Percentiles rank a stretch among this genome's conserved stretches.
Evolutionary conservation across 1,140 invertebrate species (phyloP).

Genomic region (Sinonovacula constricta): DNA sequence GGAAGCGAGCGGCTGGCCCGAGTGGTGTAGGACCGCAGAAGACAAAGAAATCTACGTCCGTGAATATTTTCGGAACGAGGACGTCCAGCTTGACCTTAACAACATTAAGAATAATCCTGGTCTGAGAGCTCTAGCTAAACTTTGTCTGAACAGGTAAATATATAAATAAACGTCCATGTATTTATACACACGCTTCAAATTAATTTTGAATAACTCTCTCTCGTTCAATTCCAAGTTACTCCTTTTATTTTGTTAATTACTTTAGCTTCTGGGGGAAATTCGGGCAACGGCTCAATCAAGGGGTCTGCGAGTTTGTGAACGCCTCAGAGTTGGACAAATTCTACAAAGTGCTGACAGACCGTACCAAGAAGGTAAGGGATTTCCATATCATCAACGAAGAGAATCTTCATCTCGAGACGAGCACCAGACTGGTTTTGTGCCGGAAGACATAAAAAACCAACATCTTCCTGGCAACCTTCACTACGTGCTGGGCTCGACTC

Average conservation of each 20-base stretch:
- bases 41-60: constrained; percentile 63
- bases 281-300: constrained; percentile 52
- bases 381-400: too few relatives aligned
- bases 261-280: constrained; percentile 34
- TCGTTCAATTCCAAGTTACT: constrained; percentile 57
- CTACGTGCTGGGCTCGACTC: constrained; percentile 76
- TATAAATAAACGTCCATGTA: too few relatives aligned
- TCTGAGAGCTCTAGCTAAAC: constrained; percentile 43
- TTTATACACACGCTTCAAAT: too few relatives aligned
- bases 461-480: constrained; percentile 74
- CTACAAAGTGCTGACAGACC: too few relatives aligned
- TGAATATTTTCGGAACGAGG: constrained; percentile 56
- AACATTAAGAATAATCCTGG: constrained; percentile 74
- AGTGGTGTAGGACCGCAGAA: constrained; percentile 22
- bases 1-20: constrained; percentile 54
- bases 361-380: too few relatives aligned
- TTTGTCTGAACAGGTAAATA: too few relatives aligned
- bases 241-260: too few relatives aligned
- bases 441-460: constrained; percentile 62
- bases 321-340: too few relatives aligned
- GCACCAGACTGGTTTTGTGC: too few relatives aligned
- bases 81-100: constrained; percentile 67
- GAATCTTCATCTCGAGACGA: too few relatives aligned
- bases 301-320: constrained; percentile 43
- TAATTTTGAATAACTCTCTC: constrained; percentile 16